Evolutionary conservation across 2,888 invertebrate species (phyloP).

Genomic region (Calephelis perditalis): DNA sequence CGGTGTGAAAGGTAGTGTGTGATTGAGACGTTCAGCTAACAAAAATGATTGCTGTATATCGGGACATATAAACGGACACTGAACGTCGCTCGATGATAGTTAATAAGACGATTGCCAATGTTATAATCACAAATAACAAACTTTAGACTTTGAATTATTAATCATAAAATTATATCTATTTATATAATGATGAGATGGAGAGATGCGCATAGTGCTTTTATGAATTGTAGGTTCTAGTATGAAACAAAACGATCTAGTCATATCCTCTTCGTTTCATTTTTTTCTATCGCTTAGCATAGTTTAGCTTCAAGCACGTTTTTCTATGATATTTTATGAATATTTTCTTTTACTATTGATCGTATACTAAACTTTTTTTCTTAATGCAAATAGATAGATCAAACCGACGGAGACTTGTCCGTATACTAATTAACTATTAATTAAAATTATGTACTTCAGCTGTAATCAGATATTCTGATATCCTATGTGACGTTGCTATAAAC

Average conservation of each 20-base stretch:
- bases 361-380: conserved; percentile 15
- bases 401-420: conserved; percentile 14
- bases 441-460: conserved; percentile 23
- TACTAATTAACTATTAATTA: conserved; percentile 15
- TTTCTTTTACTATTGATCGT: conserved; percentile 22
- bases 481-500: conserved; percentile 19
- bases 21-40: conserved; percentile 13
- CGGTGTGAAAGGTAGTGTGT: conserved; percentile 32
- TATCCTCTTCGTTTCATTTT: conserved; percentile 71
- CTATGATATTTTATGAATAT: conserved; percentile 26
- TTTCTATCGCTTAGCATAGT: conserved; percentile 76
- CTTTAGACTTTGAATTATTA: conserved; percentile 69
- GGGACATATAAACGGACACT: conserved; percentile 18
- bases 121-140: conserved; percentile 70
- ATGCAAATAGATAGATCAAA: conserved; percentile 24
- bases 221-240: conserved; percentile 71
- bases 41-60: not conserved
- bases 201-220: conserved; percentile 78
- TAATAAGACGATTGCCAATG: conserved; percentile 75
- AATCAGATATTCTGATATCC: conserved; percentile 29
- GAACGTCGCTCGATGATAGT: conserved; percentile 57
- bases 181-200: conserved; percentile 73
- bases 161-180: conserved; percentile 72
- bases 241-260: conserved; percentile 75
- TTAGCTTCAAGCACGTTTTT: conserved; percentile 72